Percentiles rank a stretch among this genome's conserved stretches.
Conservation (phyloP, 2,113 vertebrate genomes). For the Erinaceus europaeus region DNA sequence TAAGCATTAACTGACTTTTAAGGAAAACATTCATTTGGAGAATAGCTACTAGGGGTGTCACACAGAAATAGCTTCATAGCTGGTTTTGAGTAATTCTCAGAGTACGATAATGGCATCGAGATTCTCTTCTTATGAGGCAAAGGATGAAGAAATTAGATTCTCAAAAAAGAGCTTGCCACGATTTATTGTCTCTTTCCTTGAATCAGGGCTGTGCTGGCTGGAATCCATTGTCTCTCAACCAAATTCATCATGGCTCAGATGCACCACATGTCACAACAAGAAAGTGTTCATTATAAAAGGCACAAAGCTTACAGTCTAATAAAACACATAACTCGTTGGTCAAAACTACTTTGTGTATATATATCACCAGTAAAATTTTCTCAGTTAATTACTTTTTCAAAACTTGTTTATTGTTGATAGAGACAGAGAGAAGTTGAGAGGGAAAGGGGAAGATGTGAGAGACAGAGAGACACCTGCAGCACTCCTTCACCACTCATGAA, state of each 20-base stretch:
- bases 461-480: too few species aligned
- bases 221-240: slow-evolving; percentile 79
- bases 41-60: not conserved
- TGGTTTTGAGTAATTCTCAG: slow-evolving; percentile 68
- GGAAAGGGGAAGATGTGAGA: too few species aligned
- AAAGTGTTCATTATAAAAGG: slow-evolving; percentile 81
- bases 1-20: slow-evolving; percentile 24
- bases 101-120: slow-evolving; percentile 64
- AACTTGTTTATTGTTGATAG: too few species aligned
- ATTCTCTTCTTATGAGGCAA: slow-evolving; percentile 76
- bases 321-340: not conserved
- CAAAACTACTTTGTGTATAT: not conserved
- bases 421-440: too few species aligned
- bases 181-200: slow-evolving; percentile 82
- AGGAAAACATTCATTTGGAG: slow-evolving; percentile 30
- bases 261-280: slow-evolving; percentile 80
- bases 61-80: slow-evolving; percentile 11
- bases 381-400: too few species aligned
- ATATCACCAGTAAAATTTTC: not conserved
- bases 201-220: slow-evolving; percentile 79
- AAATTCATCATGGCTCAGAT: slow-evolving; percentile 83
- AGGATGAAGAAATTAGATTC: slow-evolving; percentile 78
- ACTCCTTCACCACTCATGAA: too few species aligned
- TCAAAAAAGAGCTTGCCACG: slow-evolving; percentile 79
- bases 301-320: slow-evolving; percentile 26